Evolutionary conservation across 2,888 invertebrate species (phyloP).

Genomic region (Cosmopolites sordidus): DNA sequence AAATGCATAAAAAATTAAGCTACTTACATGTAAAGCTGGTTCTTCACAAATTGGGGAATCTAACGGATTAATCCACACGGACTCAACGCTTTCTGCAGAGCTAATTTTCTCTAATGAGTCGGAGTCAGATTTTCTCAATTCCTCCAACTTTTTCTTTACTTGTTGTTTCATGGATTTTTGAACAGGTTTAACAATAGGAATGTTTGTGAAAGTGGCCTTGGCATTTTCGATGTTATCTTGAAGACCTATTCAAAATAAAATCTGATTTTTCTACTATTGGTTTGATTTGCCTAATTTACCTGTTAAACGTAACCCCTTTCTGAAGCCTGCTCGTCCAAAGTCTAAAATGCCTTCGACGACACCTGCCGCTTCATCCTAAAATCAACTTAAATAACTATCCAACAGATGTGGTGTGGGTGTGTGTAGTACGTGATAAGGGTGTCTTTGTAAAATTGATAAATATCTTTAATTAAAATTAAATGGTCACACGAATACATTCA

Average conservation of each 20-base stretch:
- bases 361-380: constrained; percentile 60
- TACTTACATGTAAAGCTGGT: constrained; percentile 37
- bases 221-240: constrained; percentile 50
- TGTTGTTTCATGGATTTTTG: constrained; percentile 23
- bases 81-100: constrained; percentile 36
- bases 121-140: constrained; percentile 25
- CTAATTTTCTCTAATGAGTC: constrained; percentile 32
- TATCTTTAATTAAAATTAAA: too few relatives aligned
- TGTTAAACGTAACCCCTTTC: constrained; percentile 57
- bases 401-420: too few relatives aligned
- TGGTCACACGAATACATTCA: too few relatives aligned
- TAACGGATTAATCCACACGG: constrained; percentile 44
- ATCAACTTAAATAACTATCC: too few relatives aligned
- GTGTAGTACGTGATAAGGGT: too few relatives aligned
- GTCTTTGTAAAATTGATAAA: too few relatives aligned
- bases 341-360: constrained; percentile 62
- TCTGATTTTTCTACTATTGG: too few relatives aligned
- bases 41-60: constrained; percentile 39
- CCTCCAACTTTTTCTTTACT: constrained; percentile 25
- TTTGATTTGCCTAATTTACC: too few relatives aligned
- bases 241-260: constrained; percentile 45
- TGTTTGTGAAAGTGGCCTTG: constrained; percentile 27
- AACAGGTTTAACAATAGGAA: constrained; percentile 15
- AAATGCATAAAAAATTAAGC: too few relatives aligned
- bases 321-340: constrained; percentile 58